Base-by-base conservation (phyloP, 2,888 invertebrate genomes). In the Drosophila testacea region DNA sequence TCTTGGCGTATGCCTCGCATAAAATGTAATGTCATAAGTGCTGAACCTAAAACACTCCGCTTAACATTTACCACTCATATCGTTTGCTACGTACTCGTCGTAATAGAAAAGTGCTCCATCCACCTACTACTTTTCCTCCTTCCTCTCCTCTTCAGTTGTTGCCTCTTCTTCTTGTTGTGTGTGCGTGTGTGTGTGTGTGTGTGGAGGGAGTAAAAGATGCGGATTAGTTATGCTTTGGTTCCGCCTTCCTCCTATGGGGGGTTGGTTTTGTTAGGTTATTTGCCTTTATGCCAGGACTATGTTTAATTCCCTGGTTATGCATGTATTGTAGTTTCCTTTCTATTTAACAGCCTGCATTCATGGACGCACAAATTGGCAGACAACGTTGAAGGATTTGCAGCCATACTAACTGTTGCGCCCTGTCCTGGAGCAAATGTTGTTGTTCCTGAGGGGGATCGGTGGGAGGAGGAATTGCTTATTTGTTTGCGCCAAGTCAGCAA, bases 1-100 rank as follows among this genome's bases (percentile, higher is more conserved):
- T 55, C 30, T 16, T 34, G 48, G 68, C 39, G 52, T 63, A 55
- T 62, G 56, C 51, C 64, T 56, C 56, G 56, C 83, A 80, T 88
- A 85, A 84, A 84, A 84, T 84, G 83, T 84, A 88, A 83, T 83
- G 88, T 88, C 86, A 88, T 83, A 84, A 87, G 83, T 88, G 83
- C 84, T 83, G 83, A 88, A 83, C 88, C 83, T 85, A 88, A 85
- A 85, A 78, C 83, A 85, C 86, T 88, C 65, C 73, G 83, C 88
- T 84, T 84, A 83, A 79, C 83, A 88, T 68, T 66, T 79, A 71
- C 77, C 55, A 71, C 81, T 83, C 82, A 84, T 75, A 69, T 82
- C 77, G 66, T 76, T 70, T 74, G 62, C 50, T 42, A 6, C 65
- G 62, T 67, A 61, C 73, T 75, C 48, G 48, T 63, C 59, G 69